phyloP scores from a whole-genome alignment of 1,140 invertebrate species.

The Diabrotica undecimpunctata region DNA sequence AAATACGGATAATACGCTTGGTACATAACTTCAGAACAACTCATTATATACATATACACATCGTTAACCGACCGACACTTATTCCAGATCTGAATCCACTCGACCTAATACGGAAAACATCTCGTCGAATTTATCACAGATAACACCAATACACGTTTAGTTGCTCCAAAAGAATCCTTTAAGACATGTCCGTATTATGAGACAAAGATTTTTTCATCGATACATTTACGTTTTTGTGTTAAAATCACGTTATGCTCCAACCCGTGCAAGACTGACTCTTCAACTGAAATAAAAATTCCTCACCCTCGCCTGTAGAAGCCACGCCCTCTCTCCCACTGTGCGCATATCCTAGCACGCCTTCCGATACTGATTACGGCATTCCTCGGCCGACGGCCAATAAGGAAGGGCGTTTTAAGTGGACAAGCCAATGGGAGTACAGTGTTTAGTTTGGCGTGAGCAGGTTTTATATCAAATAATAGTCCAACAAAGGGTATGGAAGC shows the following conservation, averaged over 20 bases:
- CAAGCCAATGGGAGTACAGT: slow-evolving; percentile 28
- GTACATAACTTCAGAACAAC: slow-evolving; percentile 58
- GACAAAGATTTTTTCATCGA: neutral
- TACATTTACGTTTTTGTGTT: slow-evolving; percentile 25
- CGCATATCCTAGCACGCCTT: slow-evolving; percentile 25
- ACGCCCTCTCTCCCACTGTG: slow-evolving; percentile 29
- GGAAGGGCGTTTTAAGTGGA: slow-evolving; percentile 9
- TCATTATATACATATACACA: slow-evolving; percentile 49
- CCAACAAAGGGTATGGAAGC: slow-evolving; percentile 38
- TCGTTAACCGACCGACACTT: slow-evolving; percentile 28
- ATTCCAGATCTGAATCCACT: slow-evolving; percentile 15
- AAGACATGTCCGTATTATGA: slow-evolving; percentile 13
- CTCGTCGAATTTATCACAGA: slow-evolving; percentile 7
- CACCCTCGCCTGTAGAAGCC: slow-evolving; percentile 27
- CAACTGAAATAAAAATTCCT: slow-evolving; percentile 37
- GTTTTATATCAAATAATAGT: slow-evolving; percentile 41
- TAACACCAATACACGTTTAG: neutral
- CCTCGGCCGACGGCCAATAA: slow-evolving; percentile 31
- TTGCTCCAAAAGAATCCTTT: neutral
- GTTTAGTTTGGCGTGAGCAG: slow-evolving; percentile 28
- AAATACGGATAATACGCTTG: slow-evolving; percentile 57
- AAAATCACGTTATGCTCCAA: slow-evolving; percentile 32
- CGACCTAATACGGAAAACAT: neutral
- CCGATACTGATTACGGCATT: slow-evolving; percentile 35
- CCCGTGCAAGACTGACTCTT: slow-evolving; percentile 36